phyloP scores from a whole-genome alignment of 1,140 invertebrate genomes.

The Samia ricini region DNA sequence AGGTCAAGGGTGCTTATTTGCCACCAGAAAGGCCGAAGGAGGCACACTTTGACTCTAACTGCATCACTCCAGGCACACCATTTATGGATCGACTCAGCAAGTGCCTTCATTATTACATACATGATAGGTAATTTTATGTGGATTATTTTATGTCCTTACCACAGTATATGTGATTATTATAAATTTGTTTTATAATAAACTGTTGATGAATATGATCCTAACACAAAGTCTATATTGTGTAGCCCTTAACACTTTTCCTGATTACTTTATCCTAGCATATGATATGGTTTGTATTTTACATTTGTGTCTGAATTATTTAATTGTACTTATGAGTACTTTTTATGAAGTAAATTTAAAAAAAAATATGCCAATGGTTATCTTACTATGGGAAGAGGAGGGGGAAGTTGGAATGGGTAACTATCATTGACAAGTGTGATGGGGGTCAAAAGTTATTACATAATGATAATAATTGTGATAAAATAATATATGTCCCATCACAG shows the following conservation, averaged over 20 bases:
- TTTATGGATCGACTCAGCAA: conserved; percentile 97
- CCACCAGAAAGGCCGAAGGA: conserved; percentile 95
- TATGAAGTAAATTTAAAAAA: too few relatives aligned
- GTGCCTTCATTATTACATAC: conserved; percentile 98
- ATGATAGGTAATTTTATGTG: conserved; percentile 81
- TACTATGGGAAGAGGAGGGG: background rate
- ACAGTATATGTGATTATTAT: too few relatives aligned
- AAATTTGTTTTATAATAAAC: too few relatives aligned
- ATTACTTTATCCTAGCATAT: too few relatives aligned
- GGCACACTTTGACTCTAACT: conserved; percentile 98
- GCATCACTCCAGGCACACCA: conserved; percentile 98
- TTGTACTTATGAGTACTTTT: too few relatives aligned
- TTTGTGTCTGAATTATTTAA: too few relatives aligned
- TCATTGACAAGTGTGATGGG: background rate
- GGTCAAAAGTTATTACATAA: background rate
- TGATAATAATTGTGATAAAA: background rate
- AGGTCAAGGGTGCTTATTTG: conserved; percentile 85
- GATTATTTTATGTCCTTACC: too few relatives aligned
- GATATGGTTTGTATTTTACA: too few relatives aligned
- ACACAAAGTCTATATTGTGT: too few relatives aligned
- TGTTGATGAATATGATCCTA: too few relatives aligned
- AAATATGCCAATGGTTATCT: background rate
- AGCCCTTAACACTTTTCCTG: too few relatives aligned
- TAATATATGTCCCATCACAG: conserved; percentile 49
- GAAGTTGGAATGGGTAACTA: background rate